These are phyloP conservation scores for Rosalia funebris DNA, from an alignment of 2,888 invertebrate species.

Conservation along the genomic window DNA sequence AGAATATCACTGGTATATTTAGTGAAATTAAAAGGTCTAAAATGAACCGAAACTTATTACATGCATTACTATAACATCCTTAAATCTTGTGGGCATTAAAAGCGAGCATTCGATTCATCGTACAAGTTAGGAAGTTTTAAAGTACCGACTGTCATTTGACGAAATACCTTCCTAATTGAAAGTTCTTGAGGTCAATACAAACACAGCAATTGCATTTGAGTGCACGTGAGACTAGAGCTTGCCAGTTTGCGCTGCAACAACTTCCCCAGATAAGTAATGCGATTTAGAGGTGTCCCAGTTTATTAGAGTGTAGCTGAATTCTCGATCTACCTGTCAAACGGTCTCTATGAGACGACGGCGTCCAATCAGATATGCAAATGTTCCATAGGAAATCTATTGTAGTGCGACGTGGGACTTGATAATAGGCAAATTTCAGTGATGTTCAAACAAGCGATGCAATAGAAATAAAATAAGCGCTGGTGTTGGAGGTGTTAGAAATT, in stretches of 20 bases:
- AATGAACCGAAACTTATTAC: no score
- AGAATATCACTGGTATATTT: no score
- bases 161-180: no score
- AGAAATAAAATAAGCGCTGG: neutral
- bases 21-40: no score
- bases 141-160: no score
- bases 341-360: conserved; percentile 10
- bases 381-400: conserved; percentile 8
- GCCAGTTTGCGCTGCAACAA: neutral
- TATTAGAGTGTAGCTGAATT: conserved; percentile 12
- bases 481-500: no score
- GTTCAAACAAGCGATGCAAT: neutral
- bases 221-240: conserved; percentile 1
- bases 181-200: no score
- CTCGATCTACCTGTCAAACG: conserved; percentile 17
- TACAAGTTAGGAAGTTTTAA: no score
- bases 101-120: no score
- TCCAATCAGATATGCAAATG: conserved; percentile 25
- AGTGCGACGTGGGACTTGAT: conserved; percentile 1
- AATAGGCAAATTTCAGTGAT: neutral
- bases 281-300: conserved; percentile 10
- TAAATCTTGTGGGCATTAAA: no score
- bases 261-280: conserved; percentile 6
- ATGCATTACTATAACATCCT: no score
- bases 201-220: no score